Base-by-base conservation (phyloP, 1,140 invertebrate species). In the Anastrepha ludens region DNA sequence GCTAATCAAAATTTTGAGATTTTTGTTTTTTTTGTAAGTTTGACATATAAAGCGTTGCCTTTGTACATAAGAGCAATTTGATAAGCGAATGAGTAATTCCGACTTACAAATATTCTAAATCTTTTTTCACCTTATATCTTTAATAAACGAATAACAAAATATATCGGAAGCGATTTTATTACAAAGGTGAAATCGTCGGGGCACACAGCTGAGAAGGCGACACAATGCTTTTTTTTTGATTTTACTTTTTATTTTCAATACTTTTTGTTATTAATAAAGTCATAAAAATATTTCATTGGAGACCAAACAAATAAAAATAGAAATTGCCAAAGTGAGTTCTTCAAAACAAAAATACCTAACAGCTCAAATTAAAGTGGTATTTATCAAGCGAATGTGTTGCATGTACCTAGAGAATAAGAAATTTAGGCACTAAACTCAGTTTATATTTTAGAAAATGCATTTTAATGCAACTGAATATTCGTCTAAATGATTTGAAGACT, bases 21-120 rank as follows among this genome's bases (percentile, higher is more conserved):
- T 39, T 2, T 67, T 44, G 67, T 17, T 29, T 65, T 20, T 29
- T 20, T 44, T 17, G 17, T 44, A 13, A 62, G 39, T 4, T 44
- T 47, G 3, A 74, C 67, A 74, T 17, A 15, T 67, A 74, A 74
- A 74, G 67, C 67, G 7, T 47, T 74, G 41, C 39, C 39, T 74
- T 65, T 74, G 15, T 74, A 74, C 67, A 74, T 74, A 44, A 74
- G 9, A 17, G 67, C 64, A 11, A 29, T 13, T 39, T 67, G 20
- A 2, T 67, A 41, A 67, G 64, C 64, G 64, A 39, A 67, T 3
- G 44, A n/a, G 7, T 47, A 17, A 11, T 74, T 17, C 3, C 17
- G 41, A 41, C 2, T 55, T 2, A 11, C 6, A 55, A 55, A 55
- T 55, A 11, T 55, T 2, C 0, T 11, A 55, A 55, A 55, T 55